Conservation (phyloP, 2,113 vertebrate genomes). For the Glaucomys volans region DNA sequence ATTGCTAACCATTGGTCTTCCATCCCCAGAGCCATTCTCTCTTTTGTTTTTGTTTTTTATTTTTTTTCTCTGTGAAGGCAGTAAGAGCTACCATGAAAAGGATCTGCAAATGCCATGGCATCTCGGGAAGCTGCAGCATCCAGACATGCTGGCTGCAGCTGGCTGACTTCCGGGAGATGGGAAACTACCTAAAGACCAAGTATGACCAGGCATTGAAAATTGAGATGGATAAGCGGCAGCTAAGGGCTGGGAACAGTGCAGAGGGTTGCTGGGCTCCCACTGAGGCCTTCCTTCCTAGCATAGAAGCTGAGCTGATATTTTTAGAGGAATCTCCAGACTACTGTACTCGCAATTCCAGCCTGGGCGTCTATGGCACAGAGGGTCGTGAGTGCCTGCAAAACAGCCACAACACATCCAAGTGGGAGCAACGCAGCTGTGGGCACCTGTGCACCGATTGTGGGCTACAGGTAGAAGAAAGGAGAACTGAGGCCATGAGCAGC, state of each 20-base stretch:
- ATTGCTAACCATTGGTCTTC: not conserved
- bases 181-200: slow-evolving; percentile 94
- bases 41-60: not conserved
- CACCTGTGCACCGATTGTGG: slow-evolving; percentile 94
- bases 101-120: slow-evolving; percentile 97
- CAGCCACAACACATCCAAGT: slow-evolving; percentile 87
- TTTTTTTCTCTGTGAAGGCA: slow-evolving; percentile 84
- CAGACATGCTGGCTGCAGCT: slow-evolving; percentile 98
- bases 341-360: slow-evolving; percentile 92
- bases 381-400: slow-evolving; percentile 95
- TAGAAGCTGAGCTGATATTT: slow-evolving; percentile 92
- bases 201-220: slow-evolving; percentile 93
- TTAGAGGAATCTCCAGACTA: slow-evolving; percentile 97
- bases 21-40: slow-evolving; percentile 11
- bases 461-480: slow-evolving; percentile 90
- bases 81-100: slow-evolving; percentile 94
- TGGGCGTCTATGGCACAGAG: slow-evolving; percentile 93
- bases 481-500: slow-evolving; percentile 90
- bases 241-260: slow-evolving; percentile 93
- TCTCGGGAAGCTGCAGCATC: slow-evolving; percentile 97
- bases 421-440: slow-evolving; percentile 93
- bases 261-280: slow-evolving; percentile 90
- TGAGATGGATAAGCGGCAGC: slow-evolving; percentile 93
- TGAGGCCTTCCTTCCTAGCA: slow-evolving; percentile 89
- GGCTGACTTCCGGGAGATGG: slow-evolving; percentile 94